These are phyloP conservation scores for Poicephalus gulielmi DNA, from an alignment of 2,113 vertebrate genomes.

Conservation along the genomic window DNA sequence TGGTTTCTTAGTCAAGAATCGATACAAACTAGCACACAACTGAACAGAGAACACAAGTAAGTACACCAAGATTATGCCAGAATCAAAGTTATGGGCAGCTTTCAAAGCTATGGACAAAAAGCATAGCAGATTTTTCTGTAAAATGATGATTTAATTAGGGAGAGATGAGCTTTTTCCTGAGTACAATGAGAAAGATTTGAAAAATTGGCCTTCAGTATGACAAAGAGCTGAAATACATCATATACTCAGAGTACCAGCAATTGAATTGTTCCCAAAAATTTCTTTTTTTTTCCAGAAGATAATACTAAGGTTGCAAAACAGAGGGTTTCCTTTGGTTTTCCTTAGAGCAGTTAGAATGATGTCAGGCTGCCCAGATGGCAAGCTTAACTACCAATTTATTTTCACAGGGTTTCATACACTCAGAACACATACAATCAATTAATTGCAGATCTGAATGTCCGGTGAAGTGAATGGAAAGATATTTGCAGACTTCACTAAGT, in stretches of 20 bases:
- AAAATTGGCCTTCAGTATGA: background rate
- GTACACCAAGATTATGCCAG: background rate
- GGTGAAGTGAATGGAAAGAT: background rate
- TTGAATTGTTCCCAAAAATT: background rate
- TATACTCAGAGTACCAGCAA: background rate
- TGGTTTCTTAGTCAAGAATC: background rate
- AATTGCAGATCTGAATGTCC: background rate
- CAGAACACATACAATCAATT: background rate
- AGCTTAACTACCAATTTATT: background rate
- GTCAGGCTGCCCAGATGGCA: background rate
- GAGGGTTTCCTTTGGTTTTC: background rate
- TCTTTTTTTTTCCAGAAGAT: background rate
- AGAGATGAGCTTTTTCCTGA: background rate
- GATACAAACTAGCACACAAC: background rate
- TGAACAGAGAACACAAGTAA: background rate
- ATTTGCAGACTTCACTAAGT: background rate
- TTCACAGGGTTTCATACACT: background rate
- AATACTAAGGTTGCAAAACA: background rate
- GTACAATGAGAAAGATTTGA: background rate
- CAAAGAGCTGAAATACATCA: background rate
- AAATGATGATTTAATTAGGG: background rate
- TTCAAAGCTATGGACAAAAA: background rate
- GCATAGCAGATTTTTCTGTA: background rate
- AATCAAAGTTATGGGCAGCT: background rate
- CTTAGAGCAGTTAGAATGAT: background rate